Evolutionary conservation across 2,888 invertebrate genomes (phyloP).

Genomic region (Ommatoiulus sabulosus): DNA sequence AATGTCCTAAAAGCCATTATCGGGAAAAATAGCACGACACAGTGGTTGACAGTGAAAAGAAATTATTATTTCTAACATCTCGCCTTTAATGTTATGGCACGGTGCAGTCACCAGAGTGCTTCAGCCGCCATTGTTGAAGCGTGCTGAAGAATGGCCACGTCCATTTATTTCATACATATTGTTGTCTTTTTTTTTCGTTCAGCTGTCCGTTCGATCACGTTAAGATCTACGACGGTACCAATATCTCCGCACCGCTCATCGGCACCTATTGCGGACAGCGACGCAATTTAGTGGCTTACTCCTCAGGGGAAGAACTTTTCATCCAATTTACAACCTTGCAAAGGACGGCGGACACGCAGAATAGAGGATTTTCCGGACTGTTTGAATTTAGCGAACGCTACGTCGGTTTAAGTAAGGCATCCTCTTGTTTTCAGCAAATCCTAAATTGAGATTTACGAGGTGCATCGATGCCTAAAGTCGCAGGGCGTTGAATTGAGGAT

Average conservation of each 20-base stretch:
- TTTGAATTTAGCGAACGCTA: slow-evolving; percentile 99
- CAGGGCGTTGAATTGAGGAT: too few species aligned
- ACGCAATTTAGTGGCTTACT: slow-evolving; percentile 94
- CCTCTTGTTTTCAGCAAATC: background rate
- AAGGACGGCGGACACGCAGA: slow-evolving; percentile 93
- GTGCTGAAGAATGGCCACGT: too few species aligned
- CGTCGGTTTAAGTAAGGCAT: slow-evolving; percentile 90
- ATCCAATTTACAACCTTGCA: slow-evolving; percentile 92
- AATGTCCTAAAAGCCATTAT: background rate
- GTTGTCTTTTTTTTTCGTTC: slow-evolving; percentile 64
- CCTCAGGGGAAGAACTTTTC: slow-evolving; percentile 89
- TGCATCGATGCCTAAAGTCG: too few species aligned
- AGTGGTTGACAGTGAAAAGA: background rate
- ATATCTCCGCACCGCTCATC: slow-evolving; percentile 88
- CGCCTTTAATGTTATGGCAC: background rate
- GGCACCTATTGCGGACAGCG: slow-evolving; percentile 98
- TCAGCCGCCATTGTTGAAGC: background rate
- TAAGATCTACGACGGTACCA: slow-evolving; percentile 94
- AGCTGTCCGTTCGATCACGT: slow-evolving; percentile 99
- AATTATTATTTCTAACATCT: too few species aligned
- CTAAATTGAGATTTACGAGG: too few species aligned
- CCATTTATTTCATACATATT: slow-evolving; percentile 50
- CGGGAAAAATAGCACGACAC: background rate
- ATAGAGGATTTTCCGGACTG: slow-evolving; percentile 97
- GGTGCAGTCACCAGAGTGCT: background rate